Evolutionary conservation across 2,888 invertebrate species (phyloP), one percentile per base, ranked within the genome.

Genomic region (Chaitophorus viminalis): DNA sequence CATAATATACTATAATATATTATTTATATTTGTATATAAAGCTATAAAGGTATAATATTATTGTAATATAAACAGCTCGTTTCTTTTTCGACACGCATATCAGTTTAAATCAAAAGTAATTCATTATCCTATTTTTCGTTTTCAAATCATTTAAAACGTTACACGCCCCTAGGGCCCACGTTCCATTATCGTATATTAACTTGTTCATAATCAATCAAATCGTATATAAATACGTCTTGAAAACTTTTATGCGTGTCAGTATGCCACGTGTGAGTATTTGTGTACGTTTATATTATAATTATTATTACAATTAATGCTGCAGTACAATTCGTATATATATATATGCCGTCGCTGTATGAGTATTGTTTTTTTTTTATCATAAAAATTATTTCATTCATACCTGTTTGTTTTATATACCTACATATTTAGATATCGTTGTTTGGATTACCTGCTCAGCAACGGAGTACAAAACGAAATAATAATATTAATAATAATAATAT

Each of bases 41-140:
- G 1, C 5, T 39, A 39, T 39, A 39, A 1, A 8, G 6, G 11
- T 39, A 39, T 39, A 39, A 39, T 33, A 31, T 54, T 11, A 78
- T 54, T 54, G 21, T 78, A 54, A 25, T 52, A 77, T 39, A 60
- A 54, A 78, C 54, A 54, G 25, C 78, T 33, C 78, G 54, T 78
- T 77, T 77, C 25, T 60, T 78, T n/a, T 8, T 60, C 79, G 36
- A 65, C 65, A 79, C 60, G 60, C 79, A 18, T 79, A 79, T 79
- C 79, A 17, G 79, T 65, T 79, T 79, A n/a, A 65, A 79, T 79
- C 79, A 79, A 79, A 79, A 79, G 65, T 79, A 79, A 79, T 79
- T 79, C 60, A 79, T 79, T 79, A 79, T 79, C 36, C 60, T 31
- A 54, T 77, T 39, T 78, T 79, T 70, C 11, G 29, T 70, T 72